Evolutionary conservation across 1,140 invertebrate genomes (phyloP).

Genomic region (Chlorops oryzae): DNA sequence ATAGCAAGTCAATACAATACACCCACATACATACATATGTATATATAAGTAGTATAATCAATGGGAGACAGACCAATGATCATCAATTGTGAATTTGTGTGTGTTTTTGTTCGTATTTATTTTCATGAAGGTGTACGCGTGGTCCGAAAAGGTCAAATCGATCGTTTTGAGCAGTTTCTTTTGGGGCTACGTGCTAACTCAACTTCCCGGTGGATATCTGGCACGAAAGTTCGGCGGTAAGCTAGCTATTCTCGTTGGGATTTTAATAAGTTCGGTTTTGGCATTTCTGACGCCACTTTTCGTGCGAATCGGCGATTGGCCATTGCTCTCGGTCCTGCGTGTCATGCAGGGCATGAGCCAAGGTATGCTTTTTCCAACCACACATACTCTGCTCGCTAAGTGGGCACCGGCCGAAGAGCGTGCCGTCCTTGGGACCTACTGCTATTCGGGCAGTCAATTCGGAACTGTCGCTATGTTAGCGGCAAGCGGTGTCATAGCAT

Average conservation of each 20-base stretch:
- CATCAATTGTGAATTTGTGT: too few species aligned
- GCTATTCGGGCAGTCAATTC: conserved; percentile 58
- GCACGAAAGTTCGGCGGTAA: conserved; percentile 58
- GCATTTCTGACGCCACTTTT: conserved; percentile 45
- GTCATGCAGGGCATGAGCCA: conserved; percentile 68
- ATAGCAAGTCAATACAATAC: too few species aligned
- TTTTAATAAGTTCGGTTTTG: conserved; percentile 33
- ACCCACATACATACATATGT: neutral
- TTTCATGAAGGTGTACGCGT: conserved; percentile 4
- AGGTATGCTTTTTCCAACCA: conserved; percentile 69
- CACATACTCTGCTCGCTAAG: conserved; percentile 70
- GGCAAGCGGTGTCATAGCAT: conserved; percentile 54
- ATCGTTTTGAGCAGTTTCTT: conserved; percentile 57
- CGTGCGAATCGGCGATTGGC: conserved; percentile 50
- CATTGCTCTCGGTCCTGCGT: conserved; percentile 51
- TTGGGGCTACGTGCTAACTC: conserved; percentile 50
- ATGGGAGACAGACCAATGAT: too few species aligned
- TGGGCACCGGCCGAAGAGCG: conserved; percentile 60
- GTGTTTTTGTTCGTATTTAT: too few species aligned
- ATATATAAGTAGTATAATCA: neutral
- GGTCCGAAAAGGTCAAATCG: conserved; percentile 10
- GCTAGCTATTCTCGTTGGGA: conserved; percentile 11
- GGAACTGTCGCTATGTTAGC: conserved; percentile 64
- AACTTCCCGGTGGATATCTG: conserved; percentile 59
- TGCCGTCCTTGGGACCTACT: conserved; percentile 51